A percentile compares a stretch with the other conserved stretches of the same genome.
These are phyloP conservation scores for Diorhabda sublineata DNA, from an alignment of 1,140 invertebrate species.

Conservation along the genomic window DNA sequence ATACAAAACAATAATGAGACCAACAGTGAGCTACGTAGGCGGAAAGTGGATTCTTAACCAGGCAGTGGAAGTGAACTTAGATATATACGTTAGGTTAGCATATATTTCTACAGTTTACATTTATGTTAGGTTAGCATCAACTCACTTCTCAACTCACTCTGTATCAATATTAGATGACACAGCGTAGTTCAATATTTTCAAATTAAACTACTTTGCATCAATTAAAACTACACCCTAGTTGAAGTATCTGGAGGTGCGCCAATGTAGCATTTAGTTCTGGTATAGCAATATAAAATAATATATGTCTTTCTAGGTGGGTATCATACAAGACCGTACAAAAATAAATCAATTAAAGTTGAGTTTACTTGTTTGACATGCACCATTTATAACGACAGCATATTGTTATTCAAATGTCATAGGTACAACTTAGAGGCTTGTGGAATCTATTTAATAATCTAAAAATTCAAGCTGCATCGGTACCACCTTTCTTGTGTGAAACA, in stretches of 20 bases:
- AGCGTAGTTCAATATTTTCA: no score
- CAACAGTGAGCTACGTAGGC: no score
- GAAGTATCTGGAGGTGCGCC: not conserved
- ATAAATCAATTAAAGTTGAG: constrained; percentile 1
- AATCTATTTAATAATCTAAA: constrained; percentile 3
- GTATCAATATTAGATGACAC: no score
- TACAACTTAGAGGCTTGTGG: constrained; percentile 1
- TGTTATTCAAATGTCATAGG: constrained; percentile 1
- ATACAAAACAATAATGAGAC: no score
- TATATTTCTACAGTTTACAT: no score
- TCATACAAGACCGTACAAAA: not conserved
- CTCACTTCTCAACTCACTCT: no score
- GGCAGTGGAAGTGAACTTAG: no score
- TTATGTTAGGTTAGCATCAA: no score
- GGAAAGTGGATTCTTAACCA: no score
- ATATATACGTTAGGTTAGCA: no score
- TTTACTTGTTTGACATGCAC: constrained; percentile 2
- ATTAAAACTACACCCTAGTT: not conserved
- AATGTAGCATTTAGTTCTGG: not conserved
- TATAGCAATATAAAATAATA: constrained; percentile 1
- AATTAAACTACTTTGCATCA: no score
- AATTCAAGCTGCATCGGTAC: not conserved
- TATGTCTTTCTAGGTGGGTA: not conserved
- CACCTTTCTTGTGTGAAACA: not conserved
- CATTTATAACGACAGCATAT: constrained; percentile 2